These are phyloP conservation scores for Calyptommatus sinebrachiatus DNA, from an alignment of 2,113 vertebrate genomes.

Conservation along the genomic window DNA sequence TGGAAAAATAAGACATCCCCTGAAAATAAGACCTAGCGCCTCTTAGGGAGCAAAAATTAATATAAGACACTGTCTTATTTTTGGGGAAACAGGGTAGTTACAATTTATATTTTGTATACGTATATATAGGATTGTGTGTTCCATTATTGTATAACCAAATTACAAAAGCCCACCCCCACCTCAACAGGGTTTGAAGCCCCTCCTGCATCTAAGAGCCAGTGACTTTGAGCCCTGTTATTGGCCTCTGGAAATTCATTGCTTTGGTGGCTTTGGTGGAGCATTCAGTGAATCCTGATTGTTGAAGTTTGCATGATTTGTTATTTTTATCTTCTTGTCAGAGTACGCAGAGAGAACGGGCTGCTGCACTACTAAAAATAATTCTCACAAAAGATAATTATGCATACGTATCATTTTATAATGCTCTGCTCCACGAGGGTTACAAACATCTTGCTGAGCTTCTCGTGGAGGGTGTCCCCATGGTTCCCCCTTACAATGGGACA, in stretches of 20 bases:
- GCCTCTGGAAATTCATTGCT: neutral
- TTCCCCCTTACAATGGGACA: slow-evolving; percentile 65
- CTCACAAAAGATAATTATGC: slow-evolving; percentile 85
- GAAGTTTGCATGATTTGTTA: neutral
- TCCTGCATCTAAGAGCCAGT: too few species aligned
- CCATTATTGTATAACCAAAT: too few species aligned
- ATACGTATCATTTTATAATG: slow-evolving; percentile 94
- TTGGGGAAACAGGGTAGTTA: too few species aligned
- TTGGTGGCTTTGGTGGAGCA: neutral
- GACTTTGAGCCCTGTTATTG: too few species aligned
- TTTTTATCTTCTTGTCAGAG: slow-evolving; percentile 63
- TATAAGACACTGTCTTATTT: too few species aligned
- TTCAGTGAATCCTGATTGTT: neutral
- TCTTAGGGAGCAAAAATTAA: too few species aligned
- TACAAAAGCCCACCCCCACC: too few species aligned
- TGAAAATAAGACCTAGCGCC: too few species aligned
- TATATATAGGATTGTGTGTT: too few species aligned
- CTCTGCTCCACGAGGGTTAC: slow-evolving; percentile 85
- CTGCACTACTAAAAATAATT: slow-evolving; percentile 81
- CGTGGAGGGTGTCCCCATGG: slow-evolving; percentile 71
- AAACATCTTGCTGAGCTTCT: slow-evolving; percentile 86
- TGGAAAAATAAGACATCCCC: too few species aligned
- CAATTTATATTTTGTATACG: too few species aligned
- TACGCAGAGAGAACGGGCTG: slow-evolving; percentile 81
- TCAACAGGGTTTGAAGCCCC: too few species aligned